phyloP scores from a whole-genome alignment of 2,797 vertebrate genomes.

The Sardinella longiceps region DNA sequence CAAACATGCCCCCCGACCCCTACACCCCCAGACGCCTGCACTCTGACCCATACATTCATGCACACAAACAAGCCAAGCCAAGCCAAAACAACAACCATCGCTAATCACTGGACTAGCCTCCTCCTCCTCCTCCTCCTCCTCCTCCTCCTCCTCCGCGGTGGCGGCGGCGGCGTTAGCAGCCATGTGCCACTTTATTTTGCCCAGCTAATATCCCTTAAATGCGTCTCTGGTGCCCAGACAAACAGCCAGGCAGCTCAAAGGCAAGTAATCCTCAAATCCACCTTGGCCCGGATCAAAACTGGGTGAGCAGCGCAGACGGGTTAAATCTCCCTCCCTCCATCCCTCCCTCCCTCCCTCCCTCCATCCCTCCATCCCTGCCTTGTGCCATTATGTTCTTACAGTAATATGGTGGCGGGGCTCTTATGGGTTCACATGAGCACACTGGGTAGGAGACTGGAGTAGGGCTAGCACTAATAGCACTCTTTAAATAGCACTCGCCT shows the following conservation, averaged over 20 bases:
- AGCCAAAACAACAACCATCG: not conserved
- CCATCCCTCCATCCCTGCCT: not conserved
- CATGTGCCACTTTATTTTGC: not conserved
- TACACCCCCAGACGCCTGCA: not conserved
- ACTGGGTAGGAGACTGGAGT: too few relatives aligned
- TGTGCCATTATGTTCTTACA: not conserved
- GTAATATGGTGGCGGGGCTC: not conserved
- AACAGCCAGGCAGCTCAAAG: not conserved
- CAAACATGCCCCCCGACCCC: not conserved
- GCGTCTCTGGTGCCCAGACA: constrained; percentile 6
- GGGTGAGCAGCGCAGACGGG: constrained; percentile 9
- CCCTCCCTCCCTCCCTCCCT: not conserved
- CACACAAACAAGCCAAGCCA: not conserved
- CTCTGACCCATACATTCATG: not conserved
- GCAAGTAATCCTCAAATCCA: constrained; percentile 21
- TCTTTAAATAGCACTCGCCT: too few relatives aligned
- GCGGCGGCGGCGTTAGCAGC: too few relatives aligned
- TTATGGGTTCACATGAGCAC: not conserved
- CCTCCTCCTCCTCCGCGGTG: too few relatives aligned
- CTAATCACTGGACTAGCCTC: not conserved
- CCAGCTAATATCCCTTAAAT: constrained; percentile 20
- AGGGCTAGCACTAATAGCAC: too few relatives aligned
- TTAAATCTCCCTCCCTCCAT: not conserved
- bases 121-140: too few relatives aligned
- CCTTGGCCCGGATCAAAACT: constrained; percentile 9